Evolutionary conservation across 2,888 invertebrate genomes (phyloP), one percentile per base, ranked within the genome.

Genomic region (Acleris literana): DNA sequence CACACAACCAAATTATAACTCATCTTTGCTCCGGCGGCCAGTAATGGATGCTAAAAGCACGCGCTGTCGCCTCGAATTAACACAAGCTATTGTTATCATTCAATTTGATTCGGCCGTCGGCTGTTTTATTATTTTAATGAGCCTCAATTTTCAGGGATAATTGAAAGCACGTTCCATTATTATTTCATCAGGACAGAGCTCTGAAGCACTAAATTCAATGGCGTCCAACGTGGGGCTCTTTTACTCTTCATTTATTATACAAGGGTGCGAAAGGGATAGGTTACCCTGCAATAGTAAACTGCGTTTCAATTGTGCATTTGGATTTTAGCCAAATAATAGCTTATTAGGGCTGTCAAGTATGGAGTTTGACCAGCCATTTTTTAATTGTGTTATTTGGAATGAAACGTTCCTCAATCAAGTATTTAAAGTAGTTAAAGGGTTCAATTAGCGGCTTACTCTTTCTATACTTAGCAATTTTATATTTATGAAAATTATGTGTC

Each of bases 41-140:
- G 66, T 66, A 66, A 66, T 66, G 66, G 66, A 57, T 60, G 62
- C 64, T 61, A 64, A 61, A 64, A 63, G 65, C 56, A 77, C 76
- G 73, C 79, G 76, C 78, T 82, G 86, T 86, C 85, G 80, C 81
- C 74, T 83, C 84, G 84, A 85, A 88, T 90, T 88, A 90, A 86
- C 82, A 85, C 84, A 81, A 82, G 86, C 87, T 87, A 86, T 88
- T 92, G 92, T 92, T 92, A 87, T 92, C 89, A 90, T 92, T 92
- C 88, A 92, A 92, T 92, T 92, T 90, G 89, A 87, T 83, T 87
- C 78, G 74, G 86, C 83, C 74, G 66, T 61, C 62, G 89, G 90
- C 85, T 88, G 87, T 91, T 92, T 91, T 91, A 91, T 91, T 92
- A 92, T 92, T 92, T 91, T 91, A 92, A 92, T 92, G 91, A 92